These are phyloP conservation scores for Pygoscelis antarcticus DNA, from an alignment of 2,113 vertebrate species.

Conservation along the genomic window DNA sequence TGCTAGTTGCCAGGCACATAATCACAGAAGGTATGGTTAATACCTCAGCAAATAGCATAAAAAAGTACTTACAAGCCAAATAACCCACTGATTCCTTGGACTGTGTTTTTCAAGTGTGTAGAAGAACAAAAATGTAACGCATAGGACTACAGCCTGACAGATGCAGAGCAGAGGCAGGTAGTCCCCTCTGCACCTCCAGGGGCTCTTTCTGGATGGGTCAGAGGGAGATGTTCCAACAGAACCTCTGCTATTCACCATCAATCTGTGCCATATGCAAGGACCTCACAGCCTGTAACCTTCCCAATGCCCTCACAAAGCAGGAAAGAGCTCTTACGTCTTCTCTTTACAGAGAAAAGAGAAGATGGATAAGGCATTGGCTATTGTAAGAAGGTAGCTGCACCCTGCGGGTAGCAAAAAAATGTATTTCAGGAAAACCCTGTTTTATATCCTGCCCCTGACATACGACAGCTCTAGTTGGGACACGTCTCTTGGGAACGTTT, in stretches of 20 bases:
- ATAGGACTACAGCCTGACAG: not conserved
- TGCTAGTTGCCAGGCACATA: not conserved
- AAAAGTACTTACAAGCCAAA: not conserved
- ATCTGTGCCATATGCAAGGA: not conserved
- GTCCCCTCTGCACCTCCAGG: not conserved
- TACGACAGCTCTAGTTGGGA: not conserved
- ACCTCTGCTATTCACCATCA: not conserved
- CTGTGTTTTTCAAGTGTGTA: not conserved
- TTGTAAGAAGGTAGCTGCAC: not conserved
- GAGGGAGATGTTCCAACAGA: not conserved
- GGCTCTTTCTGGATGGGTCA: not conserved
- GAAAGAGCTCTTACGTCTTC: not conserved
- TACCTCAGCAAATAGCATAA: fast-evolving
- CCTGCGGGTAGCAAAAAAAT: not conserved
- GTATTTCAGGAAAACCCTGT: not conserved
- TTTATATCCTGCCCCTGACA: not conserved
- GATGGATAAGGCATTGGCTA: not conserved
- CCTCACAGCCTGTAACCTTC: not conserved
- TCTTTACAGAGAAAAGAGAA: not conserved
- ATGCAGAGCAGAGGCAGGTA: not conserved
- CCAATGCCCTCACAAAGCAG: not conserved
- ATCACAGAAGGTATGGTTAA: not conserved
- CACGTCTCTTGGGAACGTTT: not conserved
- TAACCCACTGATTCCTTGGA: not conserved
- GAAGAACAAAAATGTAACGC: not conserved